phyloP scores from a whole-genome alignment of 2,888 invertebrate genomes.

The Macrosoma leucophasiata region DNA sequence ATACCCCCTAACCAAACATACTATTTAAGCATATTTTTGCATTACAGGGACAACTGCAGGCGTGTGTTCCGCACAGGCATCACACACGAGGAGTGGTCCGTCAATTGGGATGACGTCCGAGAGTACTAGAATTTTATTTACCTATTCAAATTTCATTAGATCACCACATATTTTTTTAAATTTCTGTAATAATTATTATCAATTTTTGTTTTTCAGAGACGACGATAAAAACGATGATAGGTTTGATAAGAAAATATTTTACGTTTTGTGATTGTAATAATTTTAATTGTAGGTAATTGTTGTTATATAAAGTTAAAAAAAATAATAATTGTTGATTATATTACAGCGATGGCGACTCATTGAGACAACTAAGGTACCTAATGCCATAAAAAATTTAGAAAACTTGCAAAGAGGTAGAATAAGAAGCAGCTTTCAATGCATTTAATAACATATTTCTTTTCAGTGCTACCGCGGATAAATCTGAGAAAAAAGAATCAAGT shows the following conservation, averaged over 20 bases:
- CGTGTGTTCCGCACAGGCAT: constrained; percentile 64
- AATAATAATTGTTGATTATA: too few species aligned
- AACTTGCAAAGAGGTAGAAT: too few species aligned
- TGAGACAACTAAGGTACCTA: too few species aligned
- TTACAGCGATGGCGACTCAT: too few species aligned
- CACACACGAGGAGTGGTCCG: constrained; percentile 60
- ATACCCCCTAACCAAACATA: too few species aligned
- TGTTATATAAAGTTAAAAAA: too few species aligned
- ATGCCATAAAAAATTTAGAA: too few species aligned
- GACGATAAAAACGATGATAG: constrained; percentile 13
- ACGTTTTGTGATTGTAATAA: constrained; percentile 20
- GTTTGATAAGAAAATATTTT: constrained; percentile 9
- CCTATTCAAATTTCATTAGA: background rate
- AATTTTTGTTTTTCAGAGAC: constrained; percentile 9
- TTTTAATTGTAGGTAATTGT: background rate
- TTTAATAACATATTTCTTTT: too few species aligned
- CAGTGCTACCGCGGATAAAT: too few species aligned
- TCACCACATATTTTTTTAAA: background rate
- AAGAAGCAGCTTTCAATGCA: too few species aligned
- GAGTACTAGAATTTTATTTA: constrained; percentile 34
- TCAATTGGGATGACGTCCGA: constrained; percentile 50
- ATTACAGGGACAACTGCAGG: constrained; percentile 52
- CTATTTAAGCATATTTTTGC: too few species aligned
- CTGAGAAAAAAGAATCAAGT: too few species aligned
- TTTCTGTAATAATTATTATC: constrained; percentile 2